Conservation (phyloP, 2,113 vertebrate species). For the Hyperopisus bebe region DNA sequence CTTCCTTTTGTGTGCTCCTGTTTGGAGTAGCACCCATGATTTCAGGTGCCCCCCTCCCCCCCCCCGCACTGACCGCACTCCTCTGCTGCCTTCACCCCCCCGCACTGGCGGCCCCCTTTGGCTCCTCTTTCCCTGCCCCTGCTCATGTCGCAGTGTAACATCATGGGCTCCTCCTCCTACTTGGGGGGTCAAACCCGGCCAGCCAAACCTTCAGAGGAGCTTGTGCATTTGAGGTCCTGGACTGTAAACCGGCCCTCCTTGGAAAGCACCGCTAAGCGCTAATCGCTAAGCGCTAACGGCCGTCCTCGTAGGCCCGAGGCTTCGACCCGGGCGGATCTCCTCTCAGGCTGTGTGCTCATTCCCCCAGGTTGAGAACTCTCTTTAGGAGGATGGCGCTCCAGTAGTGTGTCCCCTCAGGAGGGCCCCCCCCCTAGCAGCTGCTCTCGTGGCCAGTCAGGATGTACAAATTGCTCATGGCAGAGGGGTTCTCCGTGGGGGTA, state of each 20-base stretch:
- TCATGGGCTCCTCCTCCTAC: neutral
- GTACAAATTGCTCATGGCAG: slow-evolving; percentile 65
- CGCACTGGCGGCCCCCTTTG: neutral
- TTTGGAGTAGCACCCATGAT: neutral
- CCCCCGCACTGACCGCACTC: neutral
- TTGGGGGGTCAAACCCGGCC: neutral
- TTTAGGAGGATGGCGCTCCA: neutral
- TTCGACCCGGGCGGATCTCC: too few relatives aligned
- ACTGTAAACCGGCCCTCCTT: neutral
- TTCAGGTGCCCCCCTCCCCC: neutral
- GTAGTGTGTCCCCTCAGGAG: neutral
- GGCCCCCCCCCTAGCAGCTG: slow-evolving; percentile 54
- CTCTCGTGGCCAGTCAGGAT: slow-evolving; percentile 69
- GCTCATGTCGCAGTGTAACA: neutral
- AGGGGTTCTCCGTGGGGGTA: slow-evolving; percentile 57
- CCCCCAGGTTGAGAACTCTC: neutral
- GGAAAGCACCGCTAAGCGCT: neutral
- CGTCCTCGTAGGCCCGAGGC: neutral
- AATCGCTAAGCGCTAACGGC: neutral
- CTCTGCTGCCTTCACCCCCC: neutral
- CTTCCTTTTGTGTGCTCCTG: neutral
- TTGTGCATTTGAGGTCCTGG: neutral
- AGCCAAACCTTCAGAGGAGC: neutral
- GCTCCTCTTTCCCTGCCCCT: neutral
- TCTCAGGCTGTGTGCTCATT: neutral